These are phyloP conservation scores for Notoglanidium macrostoma DNA, from an alignment of 2,797 vertebrate species.

Conservation along the genomic window DNA sequence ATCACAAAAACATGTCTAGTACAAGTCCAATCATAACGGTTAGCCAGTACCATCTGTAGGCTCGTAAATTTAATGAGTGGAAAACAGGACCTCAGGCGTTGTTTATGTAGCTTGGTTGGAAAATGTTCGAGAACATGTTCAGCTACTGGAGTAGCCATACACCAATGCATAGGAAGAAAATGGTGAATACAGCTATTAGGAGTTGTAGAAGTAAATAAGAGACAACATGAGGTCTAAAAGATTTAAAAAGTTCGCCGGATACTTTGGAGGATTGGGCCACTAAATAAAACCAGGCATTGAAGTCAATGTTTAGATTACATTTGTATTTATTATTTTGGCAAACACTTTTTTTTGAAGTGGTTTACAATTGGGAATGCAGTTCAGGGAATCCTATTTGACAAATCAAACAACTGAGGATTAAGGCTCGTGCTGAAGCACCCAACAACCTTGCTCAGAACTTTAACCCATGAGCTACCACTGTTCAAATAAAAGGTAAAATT, in stretches of 20 bases:
- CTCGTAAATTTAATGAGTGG: slow-evolving; percentile 55
- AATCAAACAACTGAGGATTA: background rate
- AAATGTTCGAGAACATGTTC: slow-evolving; percentile 58
- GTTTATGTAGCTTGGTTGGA: slow-evolving; percentile 59
- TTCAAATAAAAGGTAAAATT: background rate
- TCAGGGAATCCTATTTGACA: background rate
- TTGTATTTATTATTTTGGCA: background rate
- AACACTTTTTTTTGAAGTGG: background rate
- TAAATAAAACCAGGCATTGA: background rate
- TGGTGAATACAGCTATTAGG: slow-evolving; percentile 6
- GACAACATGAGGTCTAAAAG: background rate
- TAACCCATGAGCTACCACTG: background rate
- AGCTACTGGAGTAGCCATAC: slow-evolving; percentile 57
- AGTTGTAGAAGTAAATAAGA: slow-evolving; percentile 12
- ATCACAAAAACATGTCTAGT: slow-evolving; percentile 23
- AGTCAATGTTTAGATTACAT: background rate
- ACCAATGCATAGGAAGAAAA: slow-evolving; percentile 9
- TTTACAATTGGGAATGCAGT: background rate
- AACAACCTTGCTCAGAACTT: background rate
- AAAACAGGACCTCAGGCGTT: slow-evolving; percentile 53
- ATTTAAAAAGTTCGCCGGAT: background rate
- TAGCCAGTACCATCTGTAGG: slow-evolving; percentile 1
- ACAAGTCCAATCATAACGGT: slow-evolving; percentile 18
- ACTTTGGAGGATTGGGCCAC: background rate
- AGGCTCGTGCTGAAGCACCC: background rate